Conservation (phyloP, 2,888 invertebrate species). For the Drosophila infuscata region DNA sequence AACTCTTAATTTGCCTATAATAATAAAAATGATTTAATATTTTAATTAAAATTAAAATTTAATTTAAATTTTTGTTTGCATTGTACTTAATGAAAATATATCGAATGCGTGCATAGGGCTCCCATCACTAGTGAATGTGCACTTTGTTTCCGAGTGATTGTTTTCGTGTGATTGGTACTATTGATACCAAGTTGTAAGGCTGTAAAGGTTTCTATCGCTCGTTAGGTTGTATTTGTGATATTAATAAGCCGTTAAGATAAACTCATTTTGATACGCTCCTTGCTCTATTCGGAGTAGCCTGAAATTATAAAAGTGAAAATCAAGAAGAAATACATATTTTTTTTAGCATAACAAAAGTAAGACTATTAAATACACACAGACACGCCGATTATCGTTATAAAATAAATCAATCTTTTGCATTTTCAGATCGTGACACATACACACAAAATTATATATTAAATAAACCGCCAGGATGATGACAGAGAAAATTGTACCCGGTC, state of each 20-base stretch:
- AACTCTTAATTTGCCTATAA: neutral
- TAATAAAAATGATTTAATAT: neutral
- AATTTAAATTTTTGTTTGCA: neutral
- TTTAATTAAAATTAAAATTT: neutral
- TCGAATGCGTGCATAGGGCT: neutral
- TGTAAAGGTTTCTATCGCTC: constrained; percentile 59
- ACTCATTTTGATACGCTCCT: constrained; percentile 38
- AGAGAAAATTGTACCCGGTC: constrained; percentile 68
- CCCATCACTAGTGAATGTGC: constrained; percentile 6
- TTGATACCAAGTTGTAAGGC: constrained; percentile 77
- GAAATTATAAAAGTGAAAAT: constrained; percentile 31
- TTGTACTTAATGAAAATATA: neutral
- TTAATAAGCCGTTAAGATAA: constrained; percentile 41
- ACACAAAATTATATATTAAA: constrained; percentile 28
- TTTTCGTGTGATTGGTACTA: constrained; percentile 64
- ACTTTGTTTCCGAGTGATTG: constrained; percentile 36
- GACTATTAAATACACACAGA: neutral
- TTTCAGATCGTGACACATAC: constrained; percentile 34
- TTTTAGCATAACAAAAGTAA: constrained; percentile 25
- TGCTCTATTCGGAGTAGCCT: constrained; percentile 32
- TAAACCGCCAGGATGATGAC: constrained; percentile 66
- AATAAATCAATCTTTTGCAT: constrained; percentile 6
- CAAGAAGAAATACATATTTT: constrained; percentile 17
- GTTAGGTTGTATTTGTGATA: constrained; percentile 62
- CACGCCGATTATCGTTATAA: neutral